phyloP scores from a whole-genome alignment of 2,113 vertebrate genomes.

The Paramisgurnus dabryanus region DNA sequence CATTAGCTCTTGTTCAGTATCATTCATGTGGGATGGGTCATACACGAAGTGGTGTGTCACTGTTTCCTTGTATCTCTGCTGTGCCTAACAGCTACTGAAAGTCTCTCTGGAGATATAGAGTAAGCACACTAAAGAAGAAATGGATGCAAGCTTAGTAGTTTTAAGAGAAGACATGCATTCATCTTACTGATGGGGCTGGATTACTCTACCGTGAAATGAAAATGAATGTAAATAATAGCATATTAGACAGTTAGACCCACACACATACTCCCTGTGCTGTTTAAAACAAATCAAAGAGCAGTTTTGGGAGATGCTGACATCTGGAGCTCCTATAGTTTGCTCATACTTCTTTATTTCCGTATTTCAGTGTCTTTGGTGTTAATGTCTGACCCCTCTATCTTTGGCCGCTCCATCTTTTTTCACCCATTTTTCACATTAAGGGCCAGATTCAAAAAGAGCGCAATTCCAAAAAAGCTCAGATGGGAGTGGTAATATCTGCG shows the following conservation, averaged over 20 bases:
- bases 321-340: not conserved
- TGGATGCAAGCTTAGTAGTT: not conserved
- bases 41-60: not conserved
- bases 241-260: not conserved
- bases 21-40: too few relatives aligned
- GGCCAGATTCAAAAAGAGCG: too few relatives aligned
- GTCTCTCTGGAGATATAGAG: slow-evolving; percentile 65
- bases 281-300: slow-evolving; percentile 42
- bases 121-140: not conserved
- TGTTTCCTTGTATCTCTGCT: slow-evolving; percentile 34
- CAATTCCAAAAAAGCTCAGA: too few relatives aligned
- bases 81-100: not conserved
- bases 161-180: not conserved
- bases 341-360: not conserved
- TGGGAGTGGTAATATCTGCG: too few relatives aligned
- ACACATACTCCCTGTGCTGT: slow-evolving; percentile 50
- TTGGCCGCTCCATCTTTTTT: too few relatives aligned
- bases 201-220: too few relatives aligned
- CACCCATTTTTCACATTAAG: too few relatives aligned
- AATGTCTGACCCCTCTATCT: not conserved
- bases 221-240: too few relatives aligned
- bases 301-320: not conserved
- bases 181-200: not conserved
- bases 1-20: too few relatives aligned
- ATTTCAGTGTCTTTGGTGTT: not conserved